phyloP scores from a whole-genome alignment of 2,797 vertebrate genomes.

The Varecia variegata region DNA sequence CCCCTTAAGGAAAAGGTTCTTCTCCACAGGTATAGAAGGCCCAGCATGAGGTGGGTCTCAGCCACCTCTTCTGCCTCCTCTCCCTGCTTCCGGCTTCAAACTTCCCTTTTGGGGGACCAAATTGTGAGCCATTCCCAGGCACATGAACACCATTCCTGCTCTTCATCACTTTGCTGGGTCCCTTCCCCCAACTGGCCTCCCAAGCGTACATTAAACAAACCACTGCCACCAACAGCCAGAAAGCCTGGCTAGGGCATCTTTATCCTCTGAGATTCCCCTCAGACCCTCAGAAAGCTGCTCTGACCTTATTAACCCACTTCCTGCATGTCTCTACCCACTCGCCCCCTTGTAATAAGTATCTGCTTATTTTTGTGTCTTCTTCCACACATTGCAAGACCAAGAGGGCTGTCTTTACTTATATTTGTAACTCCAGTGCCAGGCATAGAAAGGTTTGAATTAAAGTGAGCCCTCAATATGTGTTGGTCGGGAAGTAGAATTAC shows the following conservation, averaged over 20 bases:
- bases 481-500: neutral
- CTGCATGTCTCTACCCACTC: neutral
- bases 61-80: too few relatives aligned
- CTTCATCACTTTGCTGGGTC: neutral
- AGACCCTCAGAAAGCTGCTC: too few relatives aligned
- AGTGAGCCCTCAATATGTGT: neutral
- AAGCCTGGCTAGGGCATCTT: neutral
- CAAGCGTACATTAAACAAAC: neutral
- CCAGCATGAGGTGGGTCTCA: rapidly evolving
- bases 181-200: neutral
- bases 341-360: neutral
- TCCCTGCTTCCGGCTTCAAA: neutral
- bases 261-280: neutral
- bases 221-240: neutral
- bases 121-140: neutral
- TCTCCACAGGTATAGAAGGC: too few relatives aligned
- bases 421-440: neutral
- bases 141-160: rapidly evolving
- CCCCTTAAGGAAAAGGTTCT: neutral
- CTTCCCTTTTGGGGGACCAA: neutral
- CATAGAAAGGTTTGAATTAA: neutral
- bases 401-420: neutral
- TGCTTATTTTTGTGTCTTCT: neutral
- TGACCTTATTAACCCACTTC: too few relatives aligned
- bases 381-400: neutral